Evolutionary conservation across 2,113 vertebrate genomes (phyloP), one percentile per base, ranked within the genome.

Genomic region (Trematocara variabile): DNA sequence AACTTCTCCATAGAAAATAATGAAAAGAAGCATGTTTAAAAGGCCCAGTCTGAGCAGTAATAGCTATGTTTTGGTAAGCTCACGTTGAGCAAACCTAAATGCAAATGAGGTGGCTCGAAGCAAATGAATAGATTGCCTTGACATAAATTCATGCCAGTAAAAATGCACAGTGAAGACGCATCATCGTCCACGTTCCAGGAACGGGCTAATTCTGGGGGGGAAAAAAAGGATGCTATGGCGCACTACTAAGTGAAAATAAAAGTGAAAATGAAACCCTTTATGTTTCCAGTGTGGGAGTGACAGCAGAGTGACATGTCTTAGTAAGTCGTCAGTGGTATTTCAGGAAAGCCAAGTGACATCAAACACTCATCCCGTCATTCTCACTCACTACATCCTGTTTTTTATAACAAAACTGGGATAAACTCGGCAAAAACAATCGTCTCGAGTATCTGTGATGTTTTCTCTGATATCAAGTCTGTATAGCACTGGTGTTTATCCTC

Each of bases 251-350:
- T 79, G 79, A 70, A 82, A 82, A 68, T 37, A 75, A 75, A 46
- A 55, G 25, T 65, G 37, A 70, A 82, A 82, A 78, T 84, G 78
- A 81, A 86, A 53, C n/a, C 83, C 63, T 18, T 82, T 86, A 41
- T 79, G 41, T 85, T 75, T 63, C 58, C 11, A 9, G 86, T 54
- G 88, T 88, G 83, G 86, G 90, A 85, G 83, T 84, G 91, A 92
- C 85, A 86, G 55, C 65, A 22, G 22, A 37, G 3, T 86, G 86
- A 87, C 82, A 80, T 65, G 73, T 80, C 79, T 39, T 11, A 14
- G 33, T 30, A 48, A 83, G 70, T 86, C 70, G 28, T 44, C 79
- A 6, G 46, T 82, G 85, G 89, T 86, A 91, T 90, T 87, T 89
- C 58, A 70, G 79, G 81, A 56, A 82, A 70, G 16, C 37, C 68